Conservation (phyloP, 2,113 vertebrate genomes). For the Apistogramma diplotaenia region DNA sequence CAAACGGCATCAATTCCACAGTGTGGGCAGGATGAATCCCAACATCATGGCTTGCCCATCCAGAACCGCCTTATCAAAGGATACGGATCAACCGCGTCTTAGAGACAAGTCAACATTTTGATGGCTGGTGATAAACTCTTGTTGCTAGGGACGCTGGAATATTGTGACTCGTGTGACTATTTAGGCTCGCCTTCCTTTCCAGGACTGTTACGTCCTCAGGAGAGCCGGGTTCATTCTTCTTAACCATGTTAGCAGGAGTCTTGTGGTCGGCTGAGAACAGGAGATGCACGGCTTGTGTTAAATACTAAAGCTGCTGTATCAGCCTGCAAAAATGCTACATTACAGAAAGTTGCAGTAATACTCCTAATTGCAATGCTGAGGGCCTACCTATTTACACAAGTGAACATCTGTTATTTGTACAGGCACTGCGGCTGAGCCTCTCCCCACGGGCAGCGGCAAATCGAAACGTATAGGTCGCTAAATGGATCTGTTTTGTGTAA, state of each 20-base stretch:
- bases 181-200: background rate
- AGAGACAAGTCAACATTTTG: constrained; percentile 2
- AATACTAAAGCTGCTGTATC: background rate
- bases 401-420: constrained; percentile 17
- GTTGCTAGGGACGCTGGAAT: constrained; percentile 3
- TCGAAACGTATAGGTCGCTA: constrained; percentile 8
- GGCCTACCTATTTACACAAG: constrained; percentile 20
- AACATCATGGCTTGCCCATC: constrained; percentile 47
- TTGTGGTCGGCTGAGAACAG: background rate
- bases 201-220: constrained; percentile 12
- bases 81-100: constrained; percentile 48
- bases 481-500: constrained; percentile 15
- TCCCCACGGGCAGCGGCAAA: background rate
- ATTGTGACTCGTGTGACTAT: constrained; percentile 7
- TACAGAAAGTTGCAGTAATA: background rate
- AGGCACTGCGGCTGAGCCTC: background rate
- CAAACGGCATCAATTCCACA: constrained; percentile 57
- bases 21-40: constrained; percentile 37
- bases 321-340: background rate
- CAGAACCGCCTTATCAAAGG: constrained; percentile 41
- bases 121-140: constrained; percentile 17
- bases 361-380: constrained; percentile 8
- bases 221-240: constrained; percentile 13
- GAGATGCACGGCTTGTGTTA: background rate
- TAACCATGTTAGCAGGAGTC: constrained; percentile 16